Conservation (phyloP, 1,140 invertebrate genomes). For the Parasteatoda tepidariorum region DNA sequence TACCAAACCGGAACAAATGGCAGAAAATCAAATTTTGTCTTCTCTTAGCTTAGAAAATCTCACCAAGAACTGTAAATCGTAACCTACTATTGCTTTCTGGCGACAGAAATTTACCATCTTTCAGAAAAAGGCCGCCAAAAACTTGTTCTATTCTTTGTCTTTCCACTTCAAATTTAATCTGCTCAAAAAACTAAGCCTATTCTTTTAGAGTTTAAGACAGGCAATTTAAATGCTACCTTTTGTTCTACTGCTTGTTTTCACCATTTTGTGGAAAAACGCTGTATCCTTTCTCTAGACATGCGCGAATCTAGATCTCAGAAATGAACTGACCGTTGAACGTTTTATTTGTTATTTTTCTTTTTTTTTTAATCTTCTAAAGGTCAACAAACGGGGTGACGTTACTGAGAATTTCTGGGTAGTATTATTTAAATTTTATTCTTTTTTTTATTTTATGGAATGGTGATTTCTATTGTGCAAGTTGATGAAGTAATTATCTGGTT, state of each 20-base stretch:
- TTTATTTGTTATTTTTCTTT: not conserved
- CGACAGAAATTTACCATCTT: not conserved
- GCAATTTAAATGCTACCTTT: slow-evolving; percentile 10
- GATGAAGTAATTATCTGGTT: not conserved
- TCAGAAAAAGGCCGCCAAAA: not conserved
- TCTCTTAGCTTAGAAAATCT: not conserved
- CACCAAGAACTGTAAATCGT: slow-evolving; percentile 23
- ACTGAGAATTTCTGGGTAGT: too few relatives aligned
- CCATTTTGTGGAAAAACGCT: not conserved
- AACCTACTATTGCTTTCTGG: not conserved
- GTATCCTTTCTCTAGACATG: not conserved
- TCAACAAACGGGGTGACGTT: slow-evolving; percentile 15
- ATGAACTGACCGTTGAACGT: not conserved
- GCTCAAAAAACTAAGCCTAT: not conserved
- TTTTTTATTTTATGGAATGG: not conserved
- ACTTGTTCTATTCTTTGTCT: slow-evolving; percentile 13
- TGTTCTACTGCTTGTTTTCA: not conserved
- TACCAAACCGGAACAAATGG: slow-evolving; percentile 32
- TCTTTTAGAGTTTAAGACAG: not conserved
- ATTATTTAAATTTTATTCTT: too few relatives aligned
- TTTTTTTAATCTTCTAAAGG: not conserved
- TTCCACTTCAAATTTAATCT: not conserved
- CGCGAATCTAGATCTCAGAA: slow-evolving; percentile 1
- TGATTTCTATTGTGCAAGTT: not conserved
- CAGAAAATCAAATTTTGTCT: slow-evolving; percentile 1